phyloP scores from a whole-genome alignment of 35 echinoderm and acorn worm species.

The Ophiothrix spiculata region DNA sequence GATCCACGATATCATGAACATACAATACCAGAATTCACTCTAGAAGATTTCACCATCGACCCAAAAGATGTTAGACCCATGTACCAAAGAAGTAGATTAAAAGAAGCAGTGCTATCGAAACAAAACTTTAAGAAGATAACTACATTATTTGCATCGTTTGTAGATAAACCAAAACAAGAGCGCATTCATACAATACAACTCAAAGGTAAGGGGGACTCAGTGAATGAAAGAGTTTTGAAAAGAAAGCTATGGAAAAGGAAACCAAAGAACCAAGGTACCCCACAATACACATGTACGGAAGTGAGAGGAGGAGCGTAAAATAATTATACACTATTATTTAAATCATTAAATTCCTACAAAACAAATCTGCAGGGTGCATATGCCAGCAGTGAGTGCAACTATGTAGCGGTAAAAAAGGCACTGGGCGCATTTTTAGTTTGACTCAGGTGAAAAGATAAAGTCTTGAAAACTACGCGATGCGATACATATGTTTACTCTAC shows the following conservation, averaged over 20 bases:
- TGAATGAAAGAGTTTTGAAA: neutral
- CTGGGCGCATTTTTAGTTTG: no score
- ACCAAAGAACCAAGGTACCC: neutral
- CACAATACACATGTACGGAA: no score
- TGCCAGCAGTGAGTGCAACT: no score
- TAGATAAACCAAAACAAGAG: conserved; percentile 61
- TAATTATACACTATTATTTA: no score
- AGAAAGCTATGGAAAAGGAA: neutral
- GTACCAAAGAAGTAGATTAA: conserved; percentile 32
- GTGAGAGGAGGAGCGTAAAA: no score
- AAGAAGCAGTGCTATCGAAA: conserved; percentile 77
- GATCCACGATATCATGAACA: conserved; percentile 53
- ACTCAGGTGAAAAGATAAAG: no score
- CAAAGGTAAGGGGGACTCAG: conserved; percentile 63
- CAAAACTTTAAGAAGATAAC: conserved; percentile 99
- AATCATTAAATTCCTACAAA: no score
- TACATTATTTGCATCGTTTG: conserved; percentile 91
- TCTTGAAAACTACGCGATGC: no score
- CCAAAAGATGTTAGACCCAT: conserved; percentile 39
- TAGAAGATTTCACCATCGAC: conserved; percentile 69
- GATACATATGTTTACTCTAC: no score
- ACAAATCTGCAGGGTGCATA: no score
- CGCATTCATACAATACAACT: conserved; percentile 74
- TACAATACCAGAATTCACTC: conserved; percentile 61
- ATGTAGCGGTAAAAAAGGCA: no score